Base-by-base conservation (phyloP, 2,797 vertebrate species). In the Poeciliopsis turneri region DNA sequence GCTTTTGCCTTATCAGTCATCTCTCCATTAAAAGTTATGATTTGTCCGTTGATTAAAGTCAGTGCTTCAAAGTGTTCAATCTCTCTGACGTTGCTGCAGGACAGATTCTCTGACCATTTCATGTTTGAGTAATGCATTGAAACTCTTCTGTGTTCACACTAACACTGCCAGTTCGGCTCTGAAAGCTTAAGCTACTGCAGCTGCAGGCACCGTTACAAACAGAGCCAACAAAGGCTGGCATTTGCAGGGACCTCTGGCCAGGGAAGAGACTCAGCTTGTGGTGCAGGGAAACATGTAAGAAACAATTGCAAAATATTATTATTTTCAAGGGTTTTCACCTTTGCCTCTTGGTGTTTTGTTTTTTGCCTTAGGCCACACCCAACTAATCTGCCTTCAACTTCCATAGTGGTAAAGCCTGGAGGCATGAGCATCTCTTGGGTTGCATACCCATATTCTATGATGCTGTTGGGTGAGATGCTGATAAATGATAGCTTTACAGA, bases 161-260 rank as follows among this genome's bases (percentile, higher is more conserved):
- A 70, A 81, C 0, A 6, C 77, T 84, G 88, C 74, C 82, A 77
- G 83, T 90, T 91, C 72, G 80, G 78, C 87, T 74, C 43, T 79
- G 79, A 75, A 82, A 77, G 84, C 25, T 70, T 23, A 39, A 43
- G 39, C 39, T 69, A 28, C 68, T 16, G 25, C 43, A 28, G 41
- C 41, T 46, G 25, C 41, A 16, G 25, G 13, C 43, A 46, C 5
- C 5, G 5, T 45, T 28, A n/a, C 36, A 25, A 41, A 68, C 20
- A n/a, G 39, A 69, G 39, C 68, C n/a, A 43, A 70, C 25, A 70
- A 45, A 45, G 68, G 41, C 41, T 46, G 43, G 68, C 41, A 28
- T 45, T 45, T 28, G 12, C 64, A 68, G 36, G 18, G 18, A 41
- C 12, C 20, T 41, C 36, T 70, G 41, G 23, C 12, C 23, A n/a